Evolutionary conservation across 2,797 vertebrate genomes (phyloP).

Genomic region (Chaetodon trifasciatus): DNA sequence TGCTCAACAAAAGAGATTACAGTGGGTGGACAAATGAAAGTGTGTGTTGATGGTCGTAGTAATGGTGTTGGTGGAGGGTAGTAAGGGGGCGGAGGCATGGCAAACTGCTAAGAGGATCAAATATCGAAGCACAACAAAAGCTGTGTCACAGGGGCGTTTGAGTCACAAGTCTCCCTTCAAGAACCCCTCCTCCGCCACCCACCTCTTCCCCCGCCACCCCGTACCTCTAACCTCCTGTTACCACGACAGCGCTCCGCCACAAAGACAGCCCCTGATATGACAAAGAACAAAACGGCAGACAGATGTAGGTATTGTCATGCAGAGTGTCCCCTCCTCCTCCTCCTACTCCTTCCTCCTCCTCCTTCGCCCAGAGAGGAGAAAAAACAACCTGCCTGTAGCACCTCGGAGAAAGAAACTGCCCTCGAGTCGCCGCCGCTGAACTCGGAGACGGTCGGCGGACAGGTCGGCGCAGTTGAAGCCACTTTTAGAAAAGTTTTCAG

Average conservation of each 20-base stretch:
- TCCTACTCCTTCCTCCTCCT: slow-evolving; percentile 28
- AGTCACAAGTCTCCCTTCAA: slow-evolving; percentile 94
- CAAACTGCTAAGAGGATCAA: slow-evolving; percentile 97
- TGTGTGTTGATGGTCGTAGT: slow-evolving; percentile 59
- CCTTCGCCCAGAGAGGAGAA: slow-evolving; percentile 38
- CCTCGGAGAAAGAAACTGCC: slow-evolving; percentile 60
- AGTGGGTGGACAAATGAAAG: slow-evolving; percentile 39
- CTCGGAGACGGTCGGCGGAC: slow-evolving; percentile 46
- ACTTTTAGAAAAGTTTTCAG: slow-evolving; percentile 29
- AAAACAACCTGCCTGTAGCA: slow-evolving; percentile 59
- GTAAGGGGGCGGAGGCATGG: slow-evolving; percentile 83
- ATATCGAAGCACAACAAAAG: slow-evolving; percentile 98
- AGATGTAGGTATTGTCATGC: slow-evolving; percentile 99
- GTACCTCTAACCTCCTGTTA: slow-evolving; percentile 94
- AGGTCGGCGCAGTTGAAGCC: slow-evolving; percentile 52
- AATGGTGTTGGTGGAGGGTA: slow-evolving; percentile 64
- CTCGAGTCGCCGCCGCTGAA: slow-evolving; percentile 39
- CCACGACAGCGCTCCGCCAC: slow-evolving; percentile 91
- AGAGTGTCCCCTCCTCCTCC: slow-evolving; percentile 80
- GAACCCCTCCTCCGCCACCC: slow-evolving; percentile 77
- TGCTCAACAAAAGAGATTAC: slow-evolving; percentile 30
- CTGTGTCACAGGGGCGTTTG: slow-evolving; percentile 95
- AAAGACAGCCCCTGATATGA: slow-evolving; percentile 91
- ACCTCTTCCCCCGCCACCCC: slow-evolving; percentile 87
- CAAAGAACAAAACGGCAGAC: slow-evolving; percentile 93